Conservation (phyloP, 2,113 vertebrate species). For the Noctilio leporinus region DNA sequence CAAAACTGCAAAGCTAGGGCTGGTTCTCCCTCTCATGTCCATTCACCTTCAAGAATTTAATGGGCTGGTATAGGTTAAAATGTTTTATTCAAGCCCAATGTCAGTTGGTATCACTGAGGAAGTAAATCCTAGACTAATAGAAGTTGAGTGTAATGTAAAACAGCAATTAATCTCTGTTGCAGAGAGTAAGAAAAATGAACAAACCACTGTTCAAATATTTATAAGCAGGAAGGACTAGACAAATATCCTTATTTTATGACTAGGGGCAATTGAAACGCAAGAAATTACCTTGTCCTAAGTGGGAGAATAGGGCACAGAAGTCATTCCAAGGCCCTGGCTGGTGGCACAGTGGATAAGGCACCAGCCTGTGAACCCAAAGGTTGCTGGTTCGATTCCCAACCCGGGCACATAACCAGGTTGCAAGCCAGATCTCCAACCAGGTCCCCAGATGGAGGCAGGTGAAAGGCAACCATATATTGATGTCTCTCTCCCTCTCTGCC, state of each 20-base stretch:
- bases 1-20: conserved; percentile 39
- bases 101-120: conserved; percentile 72
- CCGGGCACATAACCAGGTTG: too few species aligned
- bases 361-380: too few species aligned
- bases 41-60: conserved; percentile 75
- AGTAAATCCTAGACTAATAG: conserved; percentile 80
- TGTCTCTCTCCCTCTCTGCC: too few species aligned
- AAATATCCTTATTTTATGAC: conserved; percentile 17
- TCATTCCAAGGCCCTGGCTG: background rate
- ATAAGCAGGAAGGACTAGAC: conserved; percentile 57
- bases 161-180: conserved; percentile 71
- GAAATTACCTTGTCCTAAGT: background rate
- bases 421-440: too few species aligned
- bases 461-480: too few species aligned
- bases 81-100: conserved; percentile 78
- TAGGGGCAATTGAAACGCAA: background rate
- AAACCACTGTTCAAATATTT: conserved; percentile 77
- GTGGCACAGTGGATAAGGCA: too few species aligned
- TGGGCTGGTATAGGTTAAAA: conserved; percentile 68
- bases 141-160: conserved; percentile 74
- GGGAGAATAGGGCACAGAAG: background rate
- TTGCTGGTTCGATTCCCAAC: too few species aligned
- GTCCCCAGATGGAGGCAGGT: too few species aligned
- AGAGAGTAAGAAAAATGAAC: conserved; percentile 77
- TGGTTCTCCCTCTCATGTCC: conserved; percentile 41